Percentiles rank a stretch among this genome's conserved stretches.
Conservation (phyloP, 2,797 vertebrate species). For the Austrolebias charrua region DNA sequence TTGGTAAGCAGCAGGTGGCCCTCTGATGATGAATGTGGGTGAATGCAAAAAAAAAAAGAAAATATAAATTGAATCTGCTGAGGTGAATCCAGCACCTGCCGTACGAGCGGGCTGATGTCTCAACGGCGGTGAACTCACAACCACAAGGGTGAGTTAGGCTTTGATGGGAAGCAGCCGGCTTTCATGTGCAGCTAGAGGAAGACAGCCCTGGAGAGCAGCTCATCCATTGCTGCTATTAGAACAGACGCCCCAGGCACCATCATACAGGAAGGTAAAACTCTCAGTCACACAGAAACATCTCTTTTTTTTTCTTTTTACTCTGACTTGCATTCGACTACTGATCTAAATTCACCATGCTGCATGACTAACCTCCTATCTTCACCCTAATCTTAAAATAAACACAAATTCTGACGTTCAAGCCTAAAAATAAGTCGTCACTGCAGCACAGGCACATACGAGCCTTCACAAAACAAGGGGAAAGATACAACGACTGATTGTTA, state of each 20-base stretch:
- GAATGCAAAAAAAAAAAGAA: conserved; percentile 26
- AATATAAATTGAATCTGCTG: conserved; percentile 11
- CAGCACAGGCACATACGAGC: not conserved
- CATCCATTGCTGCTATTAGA: conserved; percentile 59
- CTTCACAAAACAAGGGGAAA: conserved; percentile 17
- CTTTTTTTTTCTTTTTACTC: conserved; percentile 20
- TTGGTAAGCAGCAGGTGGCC: conserved; percentile 7
- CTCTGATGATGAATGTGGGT: conserved; percentile 14
- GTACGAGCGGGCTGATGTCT: conserved; percentile 23
- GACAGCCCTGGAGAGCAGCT: conserved; percentile 50
- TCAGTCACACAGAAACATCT: conserved; percentile 16
- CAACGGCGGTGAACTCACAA: conserved; percentile 26
- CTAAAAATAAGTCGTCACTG: conserved; percentile 24
- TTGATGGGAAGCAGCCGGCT: conserved; percentile 64
- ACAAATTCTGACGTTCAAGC: conserved; percentile 12
- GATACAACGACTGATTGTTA: too few species aligned
- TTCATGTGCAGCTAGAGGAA: conserved; percentile 67
- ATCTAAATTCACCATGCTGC: conserved; percentile 38
- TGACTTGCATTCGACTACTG: conserved; percentile 40
- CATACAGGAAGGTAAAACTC: conserved; percentile 32
- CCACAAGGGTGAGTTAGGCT: conserved; percentile 54
- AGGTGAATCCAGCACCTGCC: conserved; percentile 34
- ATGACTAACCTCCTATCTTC: conserved; percentile 33
- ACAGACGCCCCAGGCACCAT: conserved; percentile 38
- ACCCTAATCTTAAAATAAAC: conserved; percentile 44